These are phyloP conservation scores for Drosophila pandora DNA, from an alignment of 1,140 invertebrate species.

Conservation along the genomic window DNA sequence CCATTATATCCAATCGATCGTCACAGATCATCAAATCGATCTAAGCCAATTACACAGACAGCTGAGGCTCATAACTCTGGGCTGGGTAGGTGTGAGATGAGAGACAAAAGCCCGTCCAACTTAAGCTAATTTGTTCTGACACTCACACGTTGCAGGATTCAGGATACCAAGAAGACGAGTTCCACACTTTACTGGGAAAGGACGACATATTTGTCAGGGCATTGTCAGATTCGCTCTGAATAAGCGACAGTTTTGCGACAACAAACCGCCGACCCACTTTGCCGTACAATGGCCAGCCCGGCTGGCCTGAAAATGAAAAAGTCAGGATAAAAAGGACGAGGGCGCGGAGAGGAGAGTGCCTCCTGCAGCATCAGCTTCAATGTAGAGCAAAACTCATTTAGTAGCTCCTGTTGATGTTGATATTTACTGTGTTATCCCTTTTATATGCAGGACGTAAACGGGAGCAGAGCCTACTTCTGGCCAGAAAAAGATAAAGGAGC, in stretches of 20 bases:
- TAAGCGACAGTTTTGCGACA: constrained; percentile 41
- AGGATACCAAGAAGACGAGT: constrained; percentile 5
- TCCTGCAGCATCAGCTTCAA: constrained; percentile 29
- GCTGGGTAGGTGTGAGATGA: constrained; percentile 34
- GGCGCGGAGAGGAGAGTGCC: neutral
- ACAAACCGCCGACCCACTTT: constrained; percentile 46
- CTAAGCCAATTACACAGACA: constrained; percentile 48
- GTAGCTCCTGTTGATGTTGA: constrained; percentile 29
- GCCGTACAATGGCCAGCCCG: constrained; percentile 16
- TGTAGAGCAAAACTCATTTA: constrained; percentile 52
- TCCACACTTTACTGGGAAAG: constrained; percentile 10
- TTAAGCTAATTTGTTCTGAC: constrained; percentile 51
- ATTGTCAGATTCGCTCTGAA: constrained; percentile 31
- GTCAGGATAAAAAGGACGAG: constrained; percentile 27
- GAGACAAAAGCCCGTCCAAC: constrained; percentile 24
- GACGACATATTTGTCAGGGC: constrained; percentile 19
- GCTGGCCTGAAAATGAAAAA: neutral
- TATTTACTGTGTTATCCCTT: constrained; percentile 50
- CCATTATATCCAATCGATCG: constrained; percentile 36
- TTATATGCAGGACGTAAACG: constrained; percentile 38
- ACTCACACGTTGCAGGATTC: constrained; percentile 24
- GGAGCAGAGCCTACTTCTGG: constrained; percentile 45
- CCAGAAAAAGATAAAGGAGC: constrained; percentile 16
- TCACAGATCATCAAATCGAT: constrained; percentile 50
- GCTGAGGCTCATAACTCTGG: constrained; percentile 36